Percentiles rank a stretch among this genome's conserved stretches.
phyloP scores from a whole-genome alignment of 2,113 vertebrate genomes.

The Lycaon pictus region DNA sequence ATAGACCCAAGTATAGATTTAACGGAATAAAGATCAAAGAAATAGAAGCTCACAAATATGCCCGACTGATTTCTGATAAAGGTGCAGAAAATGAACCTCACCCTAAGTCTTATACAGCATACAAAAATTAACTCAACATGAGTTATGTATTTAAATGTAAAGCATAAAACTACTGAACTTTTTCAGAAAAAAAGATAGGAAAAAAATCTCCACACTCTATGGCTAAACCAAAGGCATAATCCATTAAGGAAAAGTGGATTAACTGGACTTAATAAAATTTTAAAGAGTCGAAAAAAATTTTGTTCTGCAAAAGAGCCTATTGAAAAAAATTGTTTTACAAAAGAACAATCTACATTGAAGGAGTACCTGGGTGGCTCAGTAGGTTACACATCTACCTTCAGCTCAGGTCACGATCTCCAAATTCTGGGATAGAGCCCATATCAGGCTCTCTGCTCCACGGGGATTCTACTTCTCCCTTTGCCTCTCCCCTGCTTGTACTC shows the following conservation, averaged over 20 bases:
- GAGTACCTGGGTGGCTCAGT: too few relatives aligned
- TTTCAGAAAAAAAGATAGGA: neutral
- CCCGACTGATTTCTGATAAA: neutral
- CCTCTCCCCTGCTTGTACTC: too few relatives aligned
- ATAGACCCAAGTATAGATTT: neutral
- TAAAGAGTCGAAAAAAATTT: neutral
- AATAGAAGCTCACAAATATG: neutral
- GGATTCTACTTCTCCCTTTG: too few relatives aligned
- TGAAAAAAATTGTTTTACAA: too few relatives aligned
- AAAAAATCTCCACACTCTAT: neutral
- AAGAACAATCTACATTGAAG: too few relatives aligned
- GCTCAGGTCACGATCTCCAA: too few relatives aligned
- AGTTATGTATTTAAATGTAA: neutral
- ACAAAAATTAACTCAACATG: too few relatives aligned
- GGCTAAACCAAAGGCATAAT: neutral
- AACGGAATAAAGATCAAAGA: neutral
- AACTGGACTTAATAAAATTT: neutral
- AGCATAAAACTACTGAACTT: neutral
- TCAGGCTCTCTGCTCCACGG: too few relatives aligned
- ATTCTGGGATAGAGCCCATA: too few relatives aligned
- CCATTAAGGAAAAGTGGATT: neutral
- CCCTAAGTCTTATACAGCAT: accelerated
- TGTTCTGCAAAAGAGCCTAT: neutral
- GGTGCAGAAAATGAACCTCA: too few relatives aligned
- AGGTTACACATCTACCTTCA: too few relatives aligned